Evolutionary conservation across 2,797 vertebrate species (phyloP), one percentile per base, ranked within the genome.

Genomic region (Peromyscus attwateri): DNA sequence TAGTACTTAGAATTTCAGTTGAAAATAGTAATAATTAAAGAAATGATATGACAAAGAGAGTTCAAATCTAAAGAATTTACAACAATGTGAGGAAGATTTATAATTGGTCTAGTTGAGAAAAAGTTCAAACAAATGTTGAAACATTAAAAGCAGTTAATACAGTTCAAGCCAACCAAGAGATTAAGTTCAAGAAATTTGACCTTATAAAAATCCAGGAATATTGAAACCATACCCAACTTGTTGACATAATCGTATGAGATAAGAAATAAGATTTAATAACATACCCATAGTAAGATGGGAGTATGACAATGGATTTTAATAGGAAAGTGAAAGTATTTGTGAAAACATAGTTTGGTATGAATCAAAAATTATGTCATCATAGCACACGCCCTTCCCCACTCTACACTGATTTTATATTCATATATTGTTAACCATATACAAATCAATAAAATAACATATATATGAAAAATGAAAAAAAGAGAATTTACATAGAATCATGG

Each of bases 51-150:
- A 62, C 60, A 92, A 91, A 91, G 60, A 55, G 9, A 68, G 13
- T 6, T 79, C 37, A 95, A 46, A 94, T 60, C 21, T 94, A 92
- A 95, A 89, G 19, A 95, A 91, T 79, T 85, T 49, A 94, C 40
- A 94, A 52, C 2, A 96, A 77, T 70, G 77, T 23, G 3, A 95
- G 23, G 19, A 89, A 89, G 60, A 84, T 95, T 93, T 87, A 71
- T 71, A 93, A 76, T 90, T 92, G 55, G 87, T 71, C 66, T 93
- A 60, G 43, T 90, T 68, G 70, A 92, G 46, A 91, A 16, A 91
- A 96, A 89, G 3, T 93, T 84, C 68, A 94, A 83, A 94, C 21
- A 76, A 17, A 55, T 46, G 8, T 75, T 85, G 46, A 76, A 66
- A 66, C 92, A 81, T 29, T 94, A 27, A 92, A 90, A 80, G 60